These are phyloP conservation scores for Eubucco bourcierii DNA, from an alignment of 2,113 vertebrate species.

Conservation along the genomic window DNA sequence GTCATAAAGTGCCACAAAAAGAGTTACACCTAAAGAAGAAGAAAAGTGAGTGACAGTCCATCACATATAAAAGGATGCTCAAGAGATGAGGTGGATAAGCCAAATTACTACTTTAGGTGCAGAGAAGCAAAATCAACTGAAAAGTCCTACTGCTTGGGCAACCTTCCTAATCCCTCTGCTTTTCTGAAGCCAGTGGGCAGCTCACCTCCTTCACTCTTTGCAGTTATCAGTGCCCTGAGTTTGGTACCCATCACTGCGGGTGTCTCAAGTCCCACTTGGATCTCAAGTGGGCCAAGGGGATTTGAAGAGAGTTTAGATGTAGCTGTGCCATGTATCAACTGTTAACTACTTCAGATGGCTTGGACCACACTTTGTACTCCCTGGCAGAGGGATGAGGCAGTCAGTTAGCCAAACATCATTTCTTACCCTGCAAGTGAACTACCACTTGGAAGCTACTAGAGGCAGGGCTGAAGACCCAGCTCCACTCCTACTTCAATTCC, in stretches of 20 bases:
- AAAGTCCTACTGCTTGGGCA: neutral
- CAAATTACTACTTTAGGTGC: neutral
- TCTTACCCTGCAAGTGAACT: neutral
- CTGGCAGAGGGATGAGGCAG: neutral
- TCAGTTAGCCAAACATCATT: neutral
- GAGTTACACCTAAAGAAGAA: constrained; percentile 87
- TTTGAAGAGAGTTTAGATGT: neutral
- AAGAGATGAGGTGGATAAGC: neutral
- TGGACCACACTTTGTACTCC: neutral
- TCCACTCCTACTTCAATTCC: neutral
- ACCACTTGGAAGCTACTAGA: neutral
- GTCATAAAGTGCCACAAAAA: constrained; percentile 97
- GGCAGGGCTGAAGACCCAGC: neutral
- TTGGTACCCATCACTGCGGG: neutral
- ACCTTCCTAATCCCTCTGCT: neutral
- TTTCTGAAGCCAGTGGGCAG: neutral
- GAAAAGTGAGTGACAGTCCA: neutral
- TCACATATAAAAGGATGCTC: neutral
- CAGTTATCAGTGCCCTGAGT: neutral
- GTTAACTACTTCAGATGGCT: neutral
- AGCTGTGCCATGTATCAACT: neutral
- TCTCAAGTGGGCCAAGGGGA: neutral
- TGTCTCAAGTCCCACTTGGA: neutral
- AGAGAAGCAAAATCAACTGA: neutral
- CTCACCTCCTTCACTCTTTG: neutral